Percentiles rank a stretch among this genome's conserved stretches.
Evolutionary conservation across 2,797 vertebrate genomes (phyloP).

Genomic region (Buceros bicornis): DNA sequence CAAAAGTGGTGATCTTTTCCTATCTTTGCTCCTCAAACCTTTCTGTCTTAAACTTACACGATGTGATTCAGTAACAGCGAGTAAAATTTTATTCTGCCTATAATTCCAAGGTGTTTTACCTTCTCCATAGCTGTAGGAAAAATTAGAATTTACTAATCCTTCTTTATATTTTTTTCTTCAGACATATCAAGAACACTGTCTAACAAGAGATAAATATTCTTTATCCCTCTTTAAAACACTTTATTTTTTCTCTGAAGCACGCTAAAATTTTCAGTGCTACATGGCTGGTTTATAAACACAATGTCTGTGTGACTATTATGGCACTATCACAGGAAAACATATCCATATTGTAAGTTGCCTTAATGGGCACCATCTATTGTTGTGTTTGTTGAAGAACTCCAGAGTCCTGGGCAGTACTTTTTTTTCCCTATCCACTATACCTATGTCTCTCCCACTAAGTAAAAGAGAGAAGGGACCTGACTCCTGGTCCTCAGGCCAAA

Average conservation of each 20-base stretch:
- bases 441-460: background rate
- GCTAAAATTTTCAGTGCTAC: background rate
- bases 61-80: background rate
- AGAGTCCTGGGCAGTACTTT: background rate
- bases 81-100: background rate
- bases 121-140: background rate
- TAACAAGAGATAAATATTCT: background rate
- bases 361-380: background rate
- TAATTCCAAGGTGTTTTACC: background rate
- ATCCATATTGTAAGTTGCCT: background rate
- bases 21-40: background rate
- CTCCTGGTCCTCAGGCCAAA: background rate
- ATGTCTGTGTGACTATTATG: background rate
- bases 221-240: background rate
- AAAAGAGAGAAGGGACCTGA: background rate
- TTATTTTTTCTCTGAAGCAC: background rate
- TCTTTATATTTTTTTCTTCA: background rate
- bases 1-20: background rate
- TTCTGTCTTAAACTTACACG: background rate
- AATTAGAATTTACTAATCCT: background rate
- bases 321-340: background rate
- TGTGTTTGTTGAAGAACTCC: background rate
- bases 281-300: background rate
- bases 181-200: background rate
- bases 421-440: background rate